phyloP scores from a whole-genome alignment of 2,113 vertebrate genomes.

The rabbit (Oryctolagus cuniculus) region mOryCun1.1 NC_091447.1:37671501-37672000 shows the following conservation, averaged over 20 bases:
- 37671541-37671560: no score
- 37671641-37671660: background rate
- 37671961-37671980: background rate
- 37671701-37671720: background rate
- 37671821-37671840: background rate
- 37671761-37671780: background rate
- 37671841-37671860: background rate
- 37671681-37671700: background rate
- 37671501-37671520: no score
- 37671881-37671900: background rate
- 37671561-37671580: no score
- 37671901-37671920: background rate
- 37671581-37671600: background rate
- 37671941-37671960: background rate
- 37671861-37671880: background rate
- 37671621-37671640: background rate
- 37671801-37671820: background rate
- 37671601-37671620: background rate
- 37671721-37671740: background rate
- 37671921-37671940: background rate
- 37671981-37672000: no score
- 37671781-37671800: background rate
- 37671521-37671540: no score
- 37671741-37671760: background rate
- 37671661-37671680: background rate